A percentile compares a stretch with the other conserved stretches of the same genome.
Evolutionary conservation across 2,797 vertebrate species (phyloP).

Genomic region (Rhinella marina): DNA sequence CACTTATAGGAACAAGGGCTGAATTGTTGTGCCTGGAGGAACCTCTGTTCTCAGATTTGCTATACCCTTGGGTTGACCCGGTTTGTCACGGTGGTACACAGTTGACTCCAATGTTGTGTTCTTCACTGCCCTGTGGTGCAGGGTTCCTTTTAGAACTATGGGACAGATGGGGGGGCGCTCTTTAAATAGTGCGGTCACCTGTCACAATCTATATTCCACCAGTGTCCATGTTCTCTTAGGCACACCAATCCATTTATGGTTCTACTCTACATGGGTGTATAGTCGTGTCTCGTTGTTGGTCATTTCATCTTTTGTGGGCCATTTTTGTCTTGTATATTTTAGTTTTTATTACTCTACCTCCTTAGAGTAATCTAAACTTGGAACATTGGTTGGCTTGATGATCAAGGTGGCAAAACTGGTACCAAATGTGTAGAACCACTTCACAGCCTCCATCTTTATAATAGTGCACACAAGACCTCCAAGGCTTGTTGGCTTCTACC

Average conservation of each 20-base stretch:
- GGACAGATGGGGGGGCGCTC: neutral
- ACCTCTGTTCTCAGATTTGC: neutral
- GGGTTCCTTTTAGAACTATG: neutral
- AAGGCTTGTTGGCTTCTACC: no score
- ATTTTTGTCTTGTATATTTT: neutral
- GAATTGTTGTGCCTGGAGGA: slow-evolving; percentile 1
- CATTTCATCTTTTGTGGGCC: no score
- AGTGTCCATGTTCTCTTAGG: neutral
- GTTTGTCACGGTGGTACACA: neutral
- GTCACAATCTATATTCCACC: neutral
- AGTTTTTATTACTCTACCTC: neutral
- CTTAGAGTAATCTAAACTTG: no score
- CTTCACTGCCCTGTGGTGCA: neutral
- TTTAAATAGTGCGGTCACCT: slow-evolving; percentile 15
- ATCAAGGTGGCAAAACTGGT: neutral
- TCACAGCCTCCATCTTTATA: neutral
- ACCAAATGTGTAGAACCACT: neutral
- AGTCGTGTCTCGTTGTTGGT: neutral
- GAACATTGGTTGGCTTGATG: no score
- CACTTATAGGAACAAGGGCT: neutral
- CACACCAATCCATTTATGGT: neutral
- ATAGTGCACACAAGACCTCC: no score
- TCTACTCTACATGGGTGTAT: neutral
- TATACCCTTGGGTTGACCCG: slow-evolving; percentile 7
- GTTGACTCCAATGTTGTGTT: neutral